These are phyloP conservation scores for Drosophila cracens DNA, from an alignment of 2,888 invertebrate species.

Conservation along the genomic window DNA sequence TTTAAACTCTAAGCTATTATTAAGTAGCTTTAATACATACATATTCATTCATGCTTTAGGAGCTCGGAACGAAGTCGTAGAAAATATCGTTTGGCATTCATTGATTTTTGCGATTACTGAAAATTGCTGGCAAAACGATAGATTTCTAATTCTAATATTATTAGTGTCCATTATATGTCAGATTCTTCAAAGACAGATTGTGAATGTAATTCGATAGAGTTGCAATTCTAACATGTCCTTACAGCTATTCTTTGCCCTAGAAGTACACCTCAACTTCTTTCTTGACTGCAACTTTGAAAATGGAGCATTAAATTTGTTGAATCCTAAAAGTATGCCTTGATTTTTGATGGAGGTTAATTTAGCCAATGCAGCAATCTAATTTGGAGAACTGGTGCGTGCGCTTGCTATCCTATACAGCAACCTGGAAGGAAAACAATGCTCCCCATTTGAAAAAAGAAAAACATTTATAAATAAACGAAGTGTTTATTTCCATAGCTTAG, in stretches of 20 bases:
- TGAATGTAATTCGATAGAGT: neutral
- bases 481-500: neutral
- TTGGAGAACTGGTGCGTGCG: neutral
- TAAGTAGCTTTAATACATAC: neutral
- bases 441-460: neutral
- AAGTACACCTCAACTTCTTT: too few species aligned
- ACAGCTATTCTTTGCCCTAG: neutral
- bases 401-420: neutral
- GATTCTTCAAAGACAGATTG: neutral
- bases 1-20: neutral
- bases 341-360: neutral
- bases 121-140: too few species aligned
- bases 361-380: neutral
- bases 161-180: neutral
- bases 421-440: neutral
- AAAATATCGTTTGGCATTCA: neutral
- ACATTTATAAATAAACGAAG: neutral
- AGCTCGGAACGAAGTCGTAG: too few species aligned
- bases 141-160: neutral
- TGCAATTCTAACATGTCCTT: neutral
- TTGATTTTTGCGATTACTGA: neutral
- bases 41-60: neutral
- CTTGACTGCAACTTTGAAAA: neutral
- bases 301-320: neutral
- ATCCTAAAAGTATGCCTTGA: neutral